Conservation (phyloP, 2,113 vertebrate species). For the Vidua macroura region DNA sequence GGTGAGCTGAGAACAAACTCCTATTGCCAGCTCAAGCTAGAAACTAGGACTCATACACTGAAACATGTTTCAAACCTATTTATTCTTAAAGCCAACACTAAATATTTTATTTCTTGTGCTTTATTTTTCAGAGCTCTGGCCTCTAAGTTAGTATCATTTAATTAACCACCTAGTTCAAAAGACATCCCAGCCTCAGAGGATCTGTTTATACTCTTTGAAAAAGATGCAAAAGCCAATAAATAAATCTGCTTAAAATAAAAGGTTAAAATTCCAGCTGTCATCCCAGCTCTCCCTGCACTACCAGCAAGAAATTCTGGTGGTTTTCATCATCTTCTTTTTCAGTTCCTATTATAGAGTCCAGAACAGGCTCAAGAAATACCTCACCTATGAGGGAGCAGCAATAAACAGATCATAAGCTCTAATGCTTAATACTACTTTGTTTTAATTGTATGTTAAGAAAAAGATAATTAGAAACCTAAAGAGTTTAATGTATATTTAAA, state of each 20-base stretch:
- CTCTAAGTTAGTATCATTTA: not conserved
- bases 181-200: not conserved
- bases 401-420: not conserved
- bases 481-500: constrained; percentile 15
- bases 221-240: not conserved
- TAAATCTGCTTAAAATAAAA: not conserved
- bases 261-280: constrained; percentile 23
- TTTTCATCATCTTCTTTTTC: not conserved
- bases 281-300: not conserved
- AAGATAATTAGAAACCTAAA: constrained; percentile 4
- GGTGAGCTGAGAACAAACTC: not conserved
- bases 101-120: not conserved
- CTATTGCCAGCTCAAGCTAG: not conserved
- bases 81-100: not conserved
- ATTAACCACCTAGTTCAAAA: not conserved
- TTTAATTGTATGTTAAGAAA: constrained; percentile 5
- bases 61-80: not conserved
- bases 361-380: not conserved
- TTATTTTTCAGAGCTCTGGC: not conserved
- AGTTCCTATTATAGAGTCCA: not conserved
- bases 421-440: not conserved
- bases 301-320: not conserved
- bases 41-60: not conserved
- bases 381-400: not conserved
- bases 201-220: not conserved